Evolutionary conservation across 2,888 invertebrate genomes (phyloP).

Genomic region (Xestia ashworthii): DNA sequence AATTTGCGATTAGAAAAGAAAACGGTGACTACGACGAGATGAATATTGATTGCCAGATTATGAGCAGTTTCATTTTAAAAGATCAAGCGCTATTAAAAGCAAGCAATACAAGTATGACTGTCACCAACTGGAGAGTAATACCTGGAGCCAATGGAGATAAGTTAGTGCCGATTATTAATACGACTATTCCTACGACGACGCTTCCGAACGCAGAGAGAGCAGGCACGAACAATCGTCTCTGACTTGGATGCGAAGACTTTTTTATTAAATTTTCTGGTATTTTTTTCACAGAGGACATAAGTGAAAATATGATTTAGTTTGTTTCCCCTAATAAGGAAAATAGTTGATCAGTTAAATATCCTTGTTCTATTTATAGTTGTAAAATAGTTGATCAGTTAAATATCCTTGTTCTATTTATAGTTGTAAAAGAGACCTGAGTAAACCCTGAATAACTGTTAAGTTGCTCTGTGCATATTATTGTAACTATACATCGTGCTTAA

Average conservation of each 20-base stretch:
- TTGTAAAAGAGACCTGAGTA: too few species aligned
- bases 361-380: too few species aligned
- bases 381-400: too few species aligned
- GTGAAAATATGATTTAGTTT: not conserved
- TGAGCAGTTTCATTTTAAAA: conserved; percentile 83
- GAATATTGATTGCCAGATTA: conserved; percentile 84
- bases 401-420: too few species aligned
- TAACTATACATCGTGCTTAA: too few species aligned
- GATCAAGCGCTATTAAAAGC: conserved; percentile 71
- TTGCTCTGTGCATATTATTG: too few species aligned
- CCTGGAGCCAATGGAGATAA: conserved; percentile 57
- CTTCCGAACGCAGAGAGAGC: not conserved
- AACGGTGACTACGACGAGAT: conserved; percentile 87
- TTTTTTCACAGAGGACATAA: not conserved
- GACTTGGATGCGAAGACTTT: conserved; percentile 28
- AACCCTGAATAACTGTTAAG: too few species aligned
- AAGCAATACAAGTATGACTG: conserved; percentile 75
- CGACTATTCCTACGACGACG: conserved; percentile 36
- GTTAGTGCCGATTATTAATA: conserved; percentile 74
- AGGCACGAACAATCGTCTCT: conserved; percentile 79
- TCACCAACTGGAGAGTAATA: conserved; percentile 81
- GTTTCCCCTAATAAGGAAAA: too few species aligned
- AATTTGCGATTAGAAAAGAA: conserved; percentile 83
- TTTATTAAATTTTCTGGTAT: not conserved
- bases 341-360: too few species aligned